Evolutionary conservation across 2,888 invertebrate species (phyloP), one percentile per base, ranked within the genome.

Genomic region (Petrophora chlorosata): DNA sequence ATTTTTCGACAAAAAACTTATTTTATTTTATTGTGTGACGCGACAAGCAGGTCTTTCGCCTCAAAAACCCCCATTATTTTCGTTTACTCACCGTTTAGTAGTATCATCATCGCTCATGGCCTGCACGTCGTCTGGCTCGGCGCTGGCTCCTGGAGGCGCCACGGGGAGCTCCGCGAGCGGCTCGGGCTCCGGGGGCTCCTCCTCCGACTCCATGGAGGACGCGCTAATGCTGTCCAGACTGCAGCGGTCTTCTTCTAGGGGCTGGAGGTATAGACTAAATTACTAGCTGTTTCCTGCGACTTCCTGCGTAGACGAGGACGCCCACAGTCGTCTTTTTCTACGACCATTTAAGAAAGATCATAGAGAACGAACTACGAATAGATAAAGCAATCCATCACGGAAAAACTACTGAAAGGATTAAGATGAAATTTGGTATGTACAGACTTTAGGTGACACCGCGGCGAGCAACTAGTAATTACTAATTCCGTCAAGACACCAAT

Each of bases 151-250:
- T n/a, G n/a, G n/a, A n/a, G n/a, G n/a, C n/a, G 4, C 23, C 52
- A 41, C 35, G 29, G 29, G 13, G 40, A 12, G 22, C 22, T 36
- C 13, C 41, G 14, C n/a, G 28, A 23, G 28, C 2, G 57, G 56
- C n/a, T 64, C 70, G 0, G 63, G 75, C 13, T 70, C 72, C 0
- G 76, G 79, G 0, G 79, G 79, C 34, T 83, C 87, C 0, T 84
- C 88, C 17, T 89, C 89, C 0, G 87, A 87, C 60, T 84, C 82
- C 68, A 89, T 65, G 10, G 88, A 86, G 19, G 82, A 83, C 2
- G 65, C 80, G 52, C 86, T 84, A 10, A 82, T 68, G 62, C 86
- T 88, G 75, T 89, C 90, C 53, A 87, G 49, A 44, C 90, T 90
- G 47, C 80, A 79, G 17, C 78, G 59, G 59, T 89, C 84, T 0